Evolutionary conservation across 2,113 vertebrate species (phyloP).

Genomic region (Poecile atricapillus): DNA sequence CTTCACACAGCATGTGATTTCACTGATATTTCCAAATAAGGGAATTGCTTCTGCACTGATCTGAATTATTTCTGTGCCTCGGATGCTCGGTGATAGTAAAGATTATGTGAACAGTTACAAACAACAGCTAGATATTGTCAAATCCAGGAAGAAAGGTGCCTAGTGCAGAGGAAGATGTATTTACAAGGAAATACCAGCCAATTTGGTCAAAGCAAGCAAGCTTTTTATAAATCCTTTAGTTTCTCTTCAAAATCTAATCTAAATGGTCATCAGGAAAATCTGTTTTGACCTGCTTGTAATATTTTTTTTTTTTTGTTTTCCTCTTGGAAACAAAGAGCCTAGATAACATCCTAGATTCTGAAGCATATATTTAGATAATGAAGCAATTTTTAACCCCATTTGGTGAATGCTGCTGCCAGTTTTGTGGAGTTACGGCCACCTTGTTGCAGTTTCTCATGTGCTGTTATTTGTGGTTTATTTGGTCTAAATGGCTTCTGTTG

Average conservation of each 20-base stretch:
- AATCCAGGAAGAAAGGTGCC: neutral
- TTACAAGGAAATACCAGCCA: neutral
- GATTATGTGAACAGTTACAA: neutral
- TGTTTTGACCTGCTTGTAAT: neutral
- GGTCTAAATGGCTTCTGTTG: neutral
- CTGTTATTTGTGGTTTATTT: neutral
- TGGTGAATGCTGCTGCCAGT: neutral
- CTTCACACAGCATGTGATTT: neutral
- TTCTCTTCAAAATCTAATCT: neutral
- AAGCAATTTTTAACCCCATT: neutral
- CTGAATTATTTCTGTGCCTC: neutral
- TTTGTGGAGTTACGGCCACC: neutral
- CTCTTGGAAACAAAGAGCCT: neutral
- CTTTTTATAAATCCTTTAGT: neutral
- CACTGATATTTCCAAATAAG: neutral
- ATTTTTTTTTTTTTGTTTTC: neutral
- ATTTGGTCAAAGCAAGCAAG: neutral
- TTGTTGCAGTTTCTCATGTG: neutral
- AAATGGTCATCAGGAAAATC: neutral
- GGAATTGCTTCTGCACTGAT: neutral
- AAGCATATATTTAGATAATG: neutral
- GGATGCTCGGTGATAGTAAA: neutral
- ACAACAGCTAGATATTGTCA: neutral
- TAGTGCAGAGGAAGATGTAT: neutral
- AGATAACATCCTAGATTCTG: neutral